Conservation (phyloP, 1,140 invertebrate genomes). For the Leptinotarsa defecta region DNA sequence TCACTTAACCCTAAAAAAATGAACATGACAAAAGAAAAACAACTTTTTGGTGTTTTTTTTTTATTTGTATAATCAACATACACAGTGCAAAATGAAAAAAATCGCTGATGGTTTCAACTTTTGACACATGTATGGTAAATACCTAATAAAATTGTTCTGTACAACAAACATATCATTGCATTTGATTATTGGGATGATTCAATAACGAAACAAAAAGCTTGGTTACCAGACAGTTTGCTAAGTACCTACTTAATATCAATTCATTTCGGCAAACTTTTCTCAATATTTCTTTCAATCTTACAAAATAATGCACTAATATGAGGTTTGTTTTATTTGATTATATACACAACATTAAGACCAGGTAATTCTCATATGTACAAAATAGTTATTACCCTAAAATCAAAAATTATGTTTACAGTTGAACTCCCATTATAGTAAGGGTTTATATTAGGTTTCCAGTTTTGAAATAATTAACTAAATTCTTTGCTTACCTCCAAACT, state of each 20-base stretch:
- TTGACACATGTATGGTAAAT: constrained; percentile 34
- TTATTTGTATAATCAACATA: constrained; percentile 44
- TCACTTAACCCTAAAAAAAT: too few relatives aligned
- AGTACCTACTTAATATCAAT: constrained; percentile 10
- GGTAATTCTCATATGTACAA: constrained; percentile 36
- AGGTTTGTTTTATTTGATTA: constrained; percentile 38
- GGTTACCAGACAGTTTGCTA: constrained; percentile 25
- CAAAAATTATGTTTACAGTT: constrained; percentile 10
- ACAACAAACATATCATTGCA: constrained; percentile 1
- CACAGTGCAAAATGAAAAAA: constrained; percentile 39
- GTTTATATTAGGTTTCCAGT: neutral
- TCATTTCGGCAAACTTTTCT: constrained; percentile 10
- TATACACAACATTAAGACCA: constrained; percentile 43
- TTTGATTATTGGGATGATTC: constrained; percentile 19
- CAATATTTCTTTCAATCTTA: constrained; percentile 29
- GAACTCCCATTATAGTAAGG: neutral
- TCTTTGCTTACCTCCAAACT: neutral
- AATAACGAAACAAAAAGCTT: constrained; percentile 21
- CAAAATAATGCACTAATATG: constrained; percentile 43
- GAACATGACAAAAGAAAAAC: constrained; percentile 19
- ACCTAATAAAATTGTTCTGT: constrained; percentile 15
- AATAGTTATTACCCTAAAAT: constrained; percentile 27
- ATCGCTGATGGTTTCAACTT: constrained; percentile 18
- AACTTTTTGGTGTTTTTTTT: constrained; percentile 1
- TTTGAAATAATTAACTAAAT: neutral